Base-by-base conservation (phyloP, 2,113 vertebrate species). In the Vombatus ursinus region DNA sequence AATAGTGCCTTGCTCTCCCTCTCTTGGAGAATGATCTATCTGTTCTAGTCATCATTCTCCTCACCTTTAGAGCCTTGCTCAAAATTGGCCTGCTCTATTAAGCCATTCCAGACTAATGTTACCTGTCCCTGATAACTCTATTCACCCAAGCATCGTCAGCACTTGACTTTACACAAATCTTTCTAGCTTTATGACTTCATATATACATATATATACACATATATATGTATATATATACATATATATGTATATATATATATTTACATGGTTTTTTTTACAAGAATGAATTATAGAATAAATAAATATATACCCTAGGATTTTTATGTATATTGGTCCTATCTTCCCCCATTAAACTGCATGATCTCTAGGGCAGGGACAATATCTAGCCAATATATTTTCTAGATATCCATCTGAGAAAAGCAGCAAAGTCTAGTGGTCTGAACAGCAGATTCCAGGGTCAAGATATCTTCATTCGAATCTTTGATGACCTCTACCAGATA, bases 401-500 rank as follows among this genome's bases (percentile, higher is more conserved):
- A 51, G 49, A 94, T 57, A 95, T 37, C n/a, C n/a, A 68, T 50
- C 24, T 90, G 50, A 95, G 47, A 95, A 96, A n/a, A 2, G 7
- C 37, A 96, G 61, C 52, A 93, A 68, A 89, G 95, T 68, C 48
- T 93, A 16, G 1, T 61, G 37, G 37, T 44, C 16, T 44, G 93
- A 84, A 93, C 8, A 57, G 68, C 94, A 22, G 95, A 95, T 11
- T 28, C 90, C 77, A 94, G 23, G 48, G 25, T 93, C 52, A 96
- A 53, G n/a, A 94, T 93, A 90, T 92, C 49, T 50, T 94, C 47
- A 12, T 49, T 92, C 0, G 28, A 77, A 3, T 90, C 4, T 16
- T 10, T 93, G 3, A 91, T 94, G 50, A 94, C 47, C 49, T 92
- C 91, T 92, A 51, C 93, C 77, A 93, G 61, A 90, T 92, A 96